Conservation (phyloP, 2,888 invertebrate genomes). For the Unio pictorum region DNA sequence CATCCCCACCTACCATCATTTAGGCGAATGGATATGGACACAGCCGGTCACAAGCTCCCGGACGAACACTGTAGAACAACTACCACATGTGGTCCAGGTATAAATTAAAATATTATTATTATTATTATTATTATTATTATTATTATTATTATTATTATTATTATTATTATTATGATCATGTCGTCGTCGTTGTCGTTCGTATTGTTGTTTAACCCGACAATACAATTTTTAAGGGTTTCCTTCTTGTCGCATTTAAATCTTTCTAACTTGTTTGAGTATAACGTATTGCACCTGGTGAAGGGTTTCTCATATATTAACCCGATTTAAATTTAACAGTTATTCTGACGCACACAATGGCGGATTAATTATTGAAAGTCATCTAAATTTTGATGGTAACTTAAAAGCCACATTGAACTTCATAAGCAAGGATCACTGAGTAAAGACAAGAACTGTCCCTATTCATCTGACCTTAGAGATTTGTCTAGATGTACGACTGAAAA, state of each 20-base stretch:
- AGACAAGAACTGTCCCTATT: too few relatives aligned
- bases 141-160: background rate
- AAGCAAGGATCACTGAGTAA: too few relatives aligned
- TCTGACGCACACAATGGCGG: background rate
- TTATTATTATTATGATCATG: too few relatives aligned
- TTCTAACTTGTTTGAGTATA: background rate
- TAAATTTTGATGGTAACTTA: too few relatives aligned
- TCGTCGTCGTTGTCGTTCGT: too few relatives aligned
- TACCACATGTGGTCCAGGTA: conserved; percentile 62
- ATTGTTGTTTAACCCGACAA: background rate
- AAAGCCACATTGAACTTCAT: too few relatives aligned
- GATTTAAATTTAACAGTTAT: background rate
- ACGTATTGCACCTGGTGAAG: background rate
- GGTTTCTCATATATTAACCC: background rate
- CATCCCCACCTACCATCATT: conserved; percentile 67
- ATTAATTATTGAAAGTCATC: too few relatives aligned
- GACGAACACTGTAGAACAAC: conserved; percentile 68
- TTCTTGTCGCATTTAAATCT: background rate
- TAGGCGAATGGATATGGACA: conserved; percentile 70
- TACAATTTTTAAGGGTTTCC: background rate
- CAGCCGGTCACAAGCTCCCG: conserved; percentile 63
- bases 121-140: background rate
- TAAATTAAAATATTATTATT: conserved; percentile 7
- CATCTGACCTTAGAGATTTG: too few relatives aligned
- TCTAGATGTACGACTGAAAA: too few relatives aligned